These are phyloP conservation scores for Anseranas semipalmata DNA, from an alignment of 2,113 vertebrate species.

Conservation along the genomic window DNA sequence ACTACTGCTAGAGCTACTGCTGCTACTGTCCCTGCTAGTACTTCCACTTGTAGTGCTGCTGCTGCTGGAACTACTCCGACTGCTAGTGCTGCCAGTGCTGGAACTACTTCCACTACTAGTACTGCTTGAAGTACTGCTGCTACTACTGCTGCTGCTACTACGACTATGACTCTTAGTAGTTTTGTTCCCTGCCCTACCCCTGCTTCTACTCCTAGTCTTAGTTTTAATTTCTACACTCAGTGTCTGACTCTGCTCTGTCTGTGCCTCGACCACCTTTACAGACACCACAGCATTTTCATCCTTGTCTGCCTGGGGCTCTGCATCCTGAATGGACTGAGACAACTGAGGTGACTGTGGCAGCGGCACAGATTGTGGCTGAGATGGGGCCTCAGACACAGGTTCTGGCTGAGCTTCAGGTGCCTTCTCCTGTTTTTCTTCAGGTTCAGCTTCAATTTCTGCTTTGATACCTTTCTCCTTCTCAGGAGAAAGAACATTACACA, in stretches of 20 bases:
- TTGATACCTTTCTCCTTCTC: constrained; percentile 69
- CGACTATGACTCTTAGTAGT: constrained; percentile 77
- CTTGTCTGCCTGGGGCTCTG: constrained; percentile 70
- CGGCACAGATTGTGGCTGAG: constrained; percentile 63
- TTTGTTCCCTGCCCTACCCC: constrained; percentile 81
- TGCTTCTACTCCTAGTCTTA: constrained; percentile 80
- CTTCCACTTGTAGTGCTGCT: constrained; percentile 84
- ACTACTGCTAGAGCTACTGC: constrained; percentile 85
- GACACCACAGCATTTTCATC: constrained; percentile 67
- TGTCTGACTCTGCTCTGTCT: constrained; percentile 68
- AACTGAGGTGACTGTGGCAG: constrained; percentile 64
- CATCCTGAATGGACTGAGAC: constrained; percentile 71
- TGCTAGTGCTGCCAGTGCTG: constrained; percentile 85
- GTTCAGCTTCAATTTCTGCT: constrained; percentile 72
- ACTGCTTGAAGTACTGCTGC: constrained; percentile 79
- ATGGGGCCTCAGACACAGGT: constrained; percentile 30
- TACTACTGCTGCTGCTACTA: constrained; percentile 82
- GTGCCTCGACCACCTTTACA: constrained; percentile 68
- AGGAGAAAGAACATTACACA: constrained; percentile 66
- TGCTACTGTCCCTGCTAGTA: constrained; percentile 88
- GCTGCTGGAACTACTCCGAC: constrained; percentile 85
- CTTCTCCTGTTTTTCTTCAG: constrained; percentile 73
- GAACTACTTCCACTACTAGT: constrained; percentile 81
- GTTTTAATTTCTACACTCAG: constrained; percentile 58
- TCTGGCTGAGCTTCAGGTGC: constrained; percentile 68